phyloP scores from a whole-genome alignment of 2,113 vertebrate genomes.

The Myocastor coypus region DNA sequence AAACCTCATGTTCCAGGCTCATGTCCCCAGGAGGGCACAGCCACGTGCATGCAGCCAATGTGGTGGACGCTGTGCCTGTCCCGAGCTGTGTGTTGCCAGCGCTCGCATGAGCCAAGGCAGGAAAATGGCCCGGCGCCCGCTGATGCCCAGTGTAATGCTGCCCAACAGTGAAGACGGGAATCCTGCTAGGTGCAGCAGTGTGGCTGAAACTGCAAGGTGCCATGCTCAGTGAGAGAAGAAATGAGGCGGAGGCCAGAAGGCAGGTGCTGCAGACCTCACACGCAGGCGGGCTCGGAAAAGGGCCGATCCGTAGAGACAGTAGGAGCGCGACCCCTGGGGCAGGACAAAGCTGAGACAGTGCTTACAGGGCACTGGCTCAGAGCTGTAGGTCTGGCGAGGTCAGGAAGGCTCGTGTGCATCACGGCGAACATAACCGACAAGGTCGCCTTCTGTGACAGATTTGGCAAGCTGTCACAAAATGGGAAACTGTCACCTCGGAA shows the following conservation, averaged over 20 bases:
- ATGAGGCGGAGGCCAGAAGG: neutral
- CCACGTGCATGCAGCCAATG: neutral
- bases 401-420: accelerated
- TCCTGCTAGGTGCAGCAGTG: neutral
- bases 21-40: neutral
- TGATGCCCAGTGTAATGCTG: neutral
- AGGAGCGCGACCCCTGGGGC: too few species aligned
- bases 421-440: too few species aligned
- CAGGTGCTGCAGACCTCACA: neutral
- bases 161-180: neutral
- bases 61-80: too few species aligned
- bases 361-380: neutral
- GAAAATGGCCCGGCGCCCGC: neutral
- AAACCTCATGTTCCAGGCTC: neutral
- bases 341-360: neutral
- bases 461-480: neutral
- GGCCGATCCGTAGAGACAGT: neutral
- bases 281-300: neutral
- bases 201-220: neutral
- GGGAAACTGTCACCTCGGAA: neutral
- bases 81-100: neutral
- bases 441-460: neutral
- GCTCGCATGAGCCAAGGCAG: neutral
- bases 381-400: neutral
- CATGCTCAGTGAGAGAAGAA: neutral